phyloP scores from a whole-genome alignment of 53 echinoderm and acorn worm genomes.

The Patiria pectinifera region DNA sequence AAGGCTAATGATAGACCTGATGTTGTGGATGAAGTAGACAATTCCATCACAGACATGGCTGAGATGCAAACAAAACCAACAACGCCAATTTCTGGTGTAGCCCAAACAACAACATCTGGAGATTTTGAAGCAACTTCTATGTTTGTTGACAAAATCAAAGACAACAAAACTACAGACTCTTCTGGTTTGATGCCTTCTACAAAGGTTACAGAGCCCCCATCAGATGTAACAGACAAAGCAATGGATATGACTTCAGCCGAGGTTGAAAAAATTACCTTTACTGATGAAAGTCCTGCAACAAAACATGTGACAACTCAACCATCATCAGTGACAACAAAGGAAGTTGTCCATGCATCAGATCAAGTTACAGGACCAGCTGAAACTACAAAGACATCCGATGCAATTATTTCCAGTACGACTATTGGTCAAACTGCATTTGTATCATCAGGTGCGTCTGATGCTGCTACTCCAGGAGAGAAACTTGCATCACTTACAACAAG shows the following conservation, averaged over 20 bases:
- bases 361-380: background rate
- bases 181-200: background rate
- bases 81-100: background rate
- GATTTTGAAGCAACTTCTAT: conserved; percentile 3
- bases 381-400: background rate
- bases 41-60: background rate
- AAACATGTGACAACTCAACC: background rate
- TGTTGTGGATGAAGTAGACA: background rate
- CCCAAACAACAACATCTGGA: background rate
- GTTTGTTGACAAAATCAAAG: background rate
- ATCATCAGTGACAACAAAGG: background rate
- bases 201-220: background rate
- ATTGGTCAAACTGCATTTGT: no score
- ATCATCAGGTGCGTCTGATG: no score
- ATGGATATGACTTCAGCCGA: background rate
- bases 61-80: no score
- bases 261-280: background rate
- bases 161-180: background rate
- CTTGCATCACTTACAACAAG: no score
- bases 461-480: no score
- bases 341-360: background rate
- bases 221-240: background rate
- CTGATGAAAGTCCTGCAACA: background rate
- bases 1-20: background rate
- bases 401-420: background rate